These are phyloP conservation scores for Neoscelio sp. DNA, from an alignment of 2,888 invertebrate species.

Conservation along the genomic window DNA sequence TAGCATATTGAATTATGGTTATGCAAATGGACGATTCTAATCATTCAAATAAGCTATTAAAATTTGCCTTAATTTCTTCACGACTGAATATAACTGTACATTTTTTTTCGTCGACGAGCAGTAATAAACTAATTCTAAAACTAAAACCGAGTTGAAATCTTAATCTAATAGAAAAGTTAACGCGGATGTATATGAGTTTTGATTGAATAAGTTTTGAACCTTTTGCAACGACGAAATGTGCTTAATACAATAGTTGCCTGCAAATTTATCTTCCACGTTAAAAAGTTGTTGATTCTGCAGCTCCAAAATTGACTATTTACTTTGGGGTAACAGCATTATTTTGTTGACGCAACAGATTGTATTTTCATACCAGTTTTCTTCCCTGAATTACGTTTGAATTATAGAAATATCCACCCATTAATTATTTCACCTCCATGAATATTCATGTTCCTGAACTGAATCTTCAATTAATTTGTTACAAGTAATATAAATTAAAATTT, in stretches of 20 bases:
- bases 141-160: slow-evolving; percentile 31
- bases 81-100: too few relatives aligned
- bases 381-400: not conserved
- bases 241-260: slow-evolving; percentile 49
- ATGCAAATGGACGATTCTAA: too few relatives aligned
- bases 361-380: not conserved
- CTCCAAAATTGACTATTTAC: slow-evolving; percentile 48
- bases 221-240: slow-evolving; percentile 36
- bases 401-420: not conserved
- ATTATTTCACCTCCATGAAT: too few relatives aligned
- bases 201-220: slow-evolving; percentile 47
- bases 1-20: too few relatives aligned
- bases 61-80: too few relatives aligned
- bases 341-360: slow-evolving; percentile 13
- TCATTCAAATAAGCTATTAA: too few relatives aligned
- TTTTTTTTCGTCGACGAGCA: too few relatives aligned
- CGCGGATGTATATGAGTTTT: slow-evolving; percentile 46
- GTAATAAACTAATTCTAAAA: not conserved
- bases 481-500: too few relatives aligned
- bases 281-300: slow-evolving; percentile 52
- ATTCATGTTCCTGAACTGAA: too few relatives aligned
- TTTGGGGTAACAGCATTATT: slow-evolving; percentile 36
- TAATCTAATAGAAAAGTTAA: slow-evolving; percentile 48
- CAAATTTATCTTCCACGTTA: slow-evolving; percentile 46
- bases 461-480: too few relatives aligned